Conservation (phyloP, 1,140 invertebrate species). For the Drosophila rufa region DNA sequence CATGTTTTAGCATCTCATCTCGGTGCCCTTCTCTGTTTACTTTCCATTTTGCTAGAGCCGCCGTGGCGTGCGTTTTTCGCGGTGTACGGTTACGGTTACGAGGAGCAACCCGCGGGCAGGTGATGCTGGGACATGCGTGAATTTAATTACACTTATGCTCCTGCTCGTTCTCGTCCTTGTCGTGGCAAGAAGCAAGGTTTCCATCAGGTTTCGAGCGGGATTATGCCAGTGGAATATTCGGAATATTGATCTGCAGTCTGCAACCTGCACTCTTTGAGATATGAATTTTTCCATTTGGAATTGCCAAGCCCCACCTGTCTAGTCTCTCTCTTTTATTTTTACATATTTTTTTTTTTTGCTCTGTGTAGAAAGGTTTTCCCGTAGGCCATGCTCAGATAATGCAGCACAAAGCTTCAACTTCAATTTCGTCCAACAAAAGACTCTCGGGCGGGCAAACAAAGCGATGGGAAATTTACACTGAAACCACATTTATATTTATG, state of each 20-base stretch:
- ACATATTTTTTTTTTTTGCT: background rate
- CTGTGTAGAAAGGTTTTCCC: constrained; percentile 43
- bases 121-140: constrained; percentile 47
- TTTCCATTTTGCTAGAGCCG: background rate
- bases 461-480: constrained; percentile 11
- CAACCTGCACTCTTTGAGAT: background rate
- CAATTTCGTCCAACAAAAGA: constrained; percentile 57
- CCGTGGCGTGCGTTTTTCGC: background rate
- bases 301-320: constrained; percentile 18
- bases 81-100: constrained; percentile 1
- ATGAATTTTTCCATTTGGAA: constrained; percentile 13
- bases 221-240: background rate
- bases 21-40: background rate
- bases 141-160: constrained; percentile 76
- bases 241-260: constrained; percentile 3
- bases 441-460: constrained; percentile 55
- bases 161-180: constrained; percentile 2
- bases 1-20: background rate
- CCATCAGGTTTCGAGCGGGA: background rate
- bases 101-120: constrained; percentile 2
- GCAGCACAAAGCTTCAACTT: constrained; percentile 74
- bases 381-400: constrained; percentile 57
- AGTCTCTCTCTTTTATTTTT: background rate
- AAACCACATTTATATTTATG: background rate
- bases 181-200: constrained; percentile 12